These are phyloP conservation scores for Carassius auratus DNA, from an alignment of 2,113 vertebrate species.

Conservation along the genomic window DNA sequence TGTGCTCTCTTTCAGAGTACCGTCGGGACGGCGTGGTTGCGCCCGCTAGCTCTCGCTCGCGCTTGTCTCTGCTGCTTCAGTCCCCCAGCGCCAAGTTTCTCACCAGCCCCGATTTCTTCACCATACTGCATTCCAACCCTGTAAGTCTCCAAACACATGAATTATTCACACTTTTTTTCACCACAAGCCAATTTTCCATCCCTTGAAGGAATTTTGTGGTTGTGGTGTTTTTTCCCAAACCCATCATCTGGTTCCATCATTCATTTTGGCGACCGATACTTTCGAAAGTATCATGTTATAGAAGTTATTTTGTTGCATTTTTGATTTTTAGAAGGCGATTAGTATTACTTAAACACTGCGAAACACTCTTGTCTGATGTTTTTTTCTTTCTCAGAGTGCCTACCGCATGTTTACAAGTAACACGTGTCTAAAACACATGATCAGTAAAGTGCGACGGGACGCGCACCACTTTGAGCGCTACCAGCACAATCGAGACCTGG, in stretches of 20 bases:
- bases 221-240: background rate
- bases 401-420: conserved; percentile 98
- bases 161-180: background rate
- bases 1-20: conserved; percentile 79
- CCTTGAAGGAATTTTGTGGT: background rate
- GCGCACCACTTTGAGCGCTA: conserved; percentile 95
- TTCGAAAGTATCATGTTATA: background rate
- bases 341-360: background rate
- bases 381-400: conserved; percentile 82
- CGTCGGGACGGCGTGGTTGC: conserved; percentile 84
- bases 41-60: conserved; percentile 87
- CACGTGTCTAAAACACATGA: conserved; percentile 98
- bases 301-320: background rate
- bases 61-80: conserved; percentile 88
- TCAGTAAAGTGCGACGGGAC: conserved; percentile 96
- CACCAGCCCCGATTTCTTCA: conserved; percentile 98
- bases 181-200: background rate
- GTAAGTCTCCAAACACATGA: conserved; percentile 73
- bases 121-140: conserved; percentile 98
- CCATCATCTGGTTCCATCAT: background rate
- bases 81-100: conserved; percentile 96
- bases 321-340: background rate
- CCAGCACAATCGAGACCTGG: conserved; percentile 94
- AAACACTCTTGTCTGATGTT: background rate
- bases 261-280: background rate